Conservation (phyloP, 2,113 vertebrate genomes). For the Archilochus colubris region DNA sequence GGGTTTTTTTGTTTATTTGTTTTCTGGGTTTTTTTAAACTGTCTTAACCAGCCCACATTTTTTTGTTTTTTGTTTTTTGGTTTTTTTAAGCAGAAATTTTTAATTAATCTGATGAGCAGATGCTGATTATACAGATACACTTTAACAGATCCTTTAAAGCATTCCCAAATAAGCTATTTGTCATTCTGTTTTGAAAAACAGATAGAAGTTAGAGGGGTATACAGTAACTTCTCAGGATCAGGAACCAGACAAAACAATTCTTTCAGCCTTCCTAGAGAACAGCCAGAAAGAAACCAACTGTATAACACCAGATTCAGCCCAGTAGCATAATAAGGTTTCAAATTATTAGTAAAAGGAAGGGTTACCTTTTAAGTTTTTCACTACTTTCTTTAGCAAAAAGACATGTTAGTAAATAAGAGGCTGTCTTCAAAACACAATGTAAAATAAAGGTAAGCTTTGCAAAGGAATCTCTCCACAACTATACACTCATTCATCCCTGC, state of each 20-base stretch:
- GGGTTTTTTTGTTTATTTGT: neutral
- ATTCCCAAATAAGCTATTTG: neutral
- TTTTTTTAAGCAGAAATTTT: neutral
- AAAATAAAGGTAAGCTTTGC: neutral
- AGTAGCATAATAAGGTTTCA: neutral
- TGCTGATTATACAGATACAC: neutral
- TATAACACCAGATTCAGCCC: neutral
- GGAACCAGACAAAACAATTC: neutral
- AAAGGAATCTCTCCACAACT: neutral
- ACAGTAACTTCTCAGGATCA: neutral
- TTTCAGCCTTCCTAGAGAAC: neutral
- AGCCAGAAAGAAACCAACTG: neutral
- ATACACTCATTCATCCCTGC: rapidly evolving
- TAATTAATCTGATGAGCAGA: neutral
- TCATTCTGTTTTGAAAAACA: neutral
- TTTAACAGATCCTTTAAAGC: neutral
- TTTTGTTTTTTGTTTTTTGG: neutral
- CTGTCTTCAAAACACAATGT: neutral
- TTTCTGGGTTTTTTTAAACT: neutral
- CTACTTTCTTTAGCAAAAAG: neutral
- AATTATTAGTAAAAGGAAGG: neutral
- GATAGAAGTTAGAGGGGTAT: neutral
- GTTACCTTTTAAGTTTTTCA: neutral
- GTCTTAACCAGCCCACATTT: neutral
- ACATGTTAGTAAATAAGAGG: neutral